A percentile compares a stretch with the other conserved stretches of the same genome.
These are phyloP conservation scores for Bos indicus DNA, from an alignment of 2,113 vertebrate genomes.

Conservation along the genomic window DNA sequence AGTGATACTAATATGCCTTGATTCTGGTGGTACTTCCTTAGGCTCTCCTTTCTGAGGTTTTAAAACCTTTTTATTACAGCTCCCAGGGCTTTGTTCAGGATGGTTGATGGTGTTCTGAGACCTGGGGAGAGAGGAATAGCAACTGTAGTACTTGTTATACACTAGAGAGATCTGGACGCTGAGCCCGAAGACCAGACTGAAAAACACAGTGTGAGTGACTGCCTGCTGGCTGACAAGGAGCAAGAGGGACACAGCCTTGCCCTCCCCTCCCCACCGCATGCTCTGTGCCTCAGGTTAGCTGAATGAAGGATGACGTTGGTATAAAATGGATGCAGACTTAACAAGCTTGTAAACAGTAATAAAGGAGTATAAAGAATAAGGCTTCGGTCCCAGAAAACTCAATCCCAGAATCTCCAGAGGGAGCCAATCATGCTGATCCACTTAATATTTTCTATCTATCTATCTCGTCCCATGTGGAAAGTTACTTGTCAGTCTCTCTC, in stretches of 20 bases:
- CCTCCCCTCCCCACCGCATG: not conserved
- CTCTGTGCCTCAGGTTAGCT: not conserved
- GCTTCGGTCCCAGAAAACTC: not conserved
- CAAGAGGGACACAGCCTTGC: not conserved
- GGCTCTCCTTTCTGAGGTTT: constrained; percentile 31
- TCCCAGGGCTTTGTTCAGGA: constrained; percentile 21
- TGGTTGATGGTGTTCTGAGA: not conserved
- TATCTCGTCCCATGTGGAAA: not conserved
- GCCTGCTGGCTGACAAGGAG: not conserved
- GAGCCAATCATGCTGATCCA: not conserved
- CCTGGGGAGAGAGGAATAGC: not conserved
- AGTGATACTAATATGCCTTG: constrained; percentile 26
- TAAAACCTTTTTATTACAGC: constrained; percentile 29
- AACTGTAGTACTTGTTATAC: accelerated
- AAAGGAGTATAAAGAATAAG: not conserved
- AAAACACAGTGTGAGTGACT: not conserved
- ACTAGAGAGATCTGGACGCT: not conserved
- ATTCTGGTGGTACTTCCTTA: not conserved
- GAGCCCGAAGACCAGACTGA: not conserved
- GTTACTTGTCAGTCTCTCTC: not conserved
- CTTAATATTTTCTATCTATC: not conserved
- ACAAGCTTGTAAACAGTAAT: not conserved
- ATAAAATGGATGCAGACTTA: not conserved
- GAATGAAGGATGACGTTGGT: not conserved
- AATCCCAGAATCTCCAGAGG: not conserved